These are phyloP conservation scores for Chitala chitala DNA, from an alignment of 2,113 vertebrate genomes.

Conservation along the genomic window DNA sequence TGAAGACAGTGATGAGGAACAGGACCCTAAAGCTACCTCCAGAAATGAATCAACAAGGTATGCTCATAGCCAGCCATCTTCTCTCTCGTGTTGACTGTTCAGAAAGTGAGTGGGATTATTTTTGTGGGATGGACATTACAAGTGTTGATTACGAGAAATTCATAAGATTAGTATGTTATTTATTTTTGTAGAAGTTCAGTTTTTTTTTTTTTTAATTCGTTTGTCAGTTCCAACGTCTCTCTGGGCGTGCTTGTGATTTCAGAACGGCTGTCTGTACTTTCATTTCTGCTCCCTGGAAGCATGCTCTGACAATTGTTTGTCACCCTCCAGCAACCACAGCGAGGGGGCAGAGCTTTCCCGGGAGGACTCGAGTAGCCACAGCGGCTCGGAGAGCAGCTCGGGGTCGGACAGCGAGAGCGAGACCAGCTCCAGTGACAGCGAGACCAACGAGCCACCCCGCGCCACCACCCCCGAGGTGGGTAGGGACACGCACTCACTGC, in stretches of 20 bases:
- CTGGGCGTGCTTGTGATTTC: neutral
- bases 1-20: constrained; percentile 95
- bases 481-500: no score
- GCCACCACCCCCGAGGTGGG: constrained; percentile 84
- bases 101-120: no score
- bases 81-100: no score
- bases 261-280: neutral
- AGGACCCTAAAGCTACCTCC: constrained; percentile 86
- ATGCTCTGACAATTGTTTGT: neutral
- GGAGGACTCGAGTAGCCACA: constrained; percentile 94
- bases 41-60: constrained; percentile 86
- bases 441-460: constrained; percentile 85
- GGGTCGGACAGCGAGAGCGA: constrained; percentile 96
- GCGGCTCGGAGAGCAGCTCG: constrained; percentile 95
- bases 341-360: constrained; percentile 84
- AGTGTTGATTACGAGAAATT: no score
- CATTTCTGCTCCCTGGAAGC: neutral
- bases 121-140: no score
- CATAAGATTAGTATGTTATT: no score
- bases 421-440: constrained; percentile 95
- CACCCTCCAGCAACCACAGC: constrained; percentile 72
- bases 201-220: no score
- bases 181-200: no score
- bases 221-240: no score
- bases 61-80: neutral